Evolutionary conservation across 2,797 vertebrate genomes (phyloP), one percentile per base, ranked within the genome.

Genomic region (Chaenodraco wilsoni): DNA sequence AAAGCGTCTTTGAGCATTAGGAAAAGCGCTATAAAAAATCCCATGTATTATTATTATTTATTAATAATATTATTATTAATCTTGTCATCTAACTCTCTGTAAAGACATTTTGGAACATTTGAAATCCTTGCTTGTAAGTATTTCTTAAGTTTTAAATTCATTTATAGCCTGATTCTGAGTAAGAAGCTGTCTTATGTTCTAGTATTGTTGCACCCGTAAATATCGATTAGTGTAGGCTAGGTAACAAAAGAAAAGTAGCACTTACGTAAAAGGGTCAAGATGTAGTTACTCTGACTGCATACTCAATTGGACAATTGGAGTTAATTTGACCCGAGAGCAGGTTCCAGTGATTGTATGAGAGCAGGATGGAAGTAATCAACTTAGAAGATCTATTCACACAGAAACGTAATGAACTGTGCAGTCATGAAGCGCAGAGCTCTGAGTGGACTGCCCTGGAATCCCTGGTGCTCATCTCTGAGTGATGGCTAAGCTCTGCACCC

Each of bases 371-470:
- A 80, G 78, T 67, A 62, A 78, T 78, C 44, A 64, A 43, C 21
- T 16, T 8, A 72, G 46, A 72, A 64, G 57, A 83, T 81, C 67
- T 73, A 45, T 72, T 78, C 74, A 72, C 43, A 55, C 48, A 69
- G 69, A 78, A 52, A 79, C 75, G 63, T 55, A 66, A 80, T 62
- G 73, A 69, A 81, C 69, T 56, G 71, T 52, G 59, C 27, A 43
- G 66, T 74, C 78, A 71, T 58, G 50, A 74, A 74, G 65, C 68
- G 41, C 52, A 49, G 50, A 12, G 27, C 57, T 67, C 50, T 57
- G 58, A 74, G 79, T 70, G 74, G 72, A 70, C 81, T 48, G 61
- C 71, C 43, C 74, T 79, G 75, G 81, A 63, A 82, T 81, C 48
- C 49, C n/a, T 17, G 49, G 65, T 41, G 58, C 64, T 82, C 75